phyloP scores from a whole-genome alignment of 2,888 invertebrate species.

The Lissonota sp. region DNA sequence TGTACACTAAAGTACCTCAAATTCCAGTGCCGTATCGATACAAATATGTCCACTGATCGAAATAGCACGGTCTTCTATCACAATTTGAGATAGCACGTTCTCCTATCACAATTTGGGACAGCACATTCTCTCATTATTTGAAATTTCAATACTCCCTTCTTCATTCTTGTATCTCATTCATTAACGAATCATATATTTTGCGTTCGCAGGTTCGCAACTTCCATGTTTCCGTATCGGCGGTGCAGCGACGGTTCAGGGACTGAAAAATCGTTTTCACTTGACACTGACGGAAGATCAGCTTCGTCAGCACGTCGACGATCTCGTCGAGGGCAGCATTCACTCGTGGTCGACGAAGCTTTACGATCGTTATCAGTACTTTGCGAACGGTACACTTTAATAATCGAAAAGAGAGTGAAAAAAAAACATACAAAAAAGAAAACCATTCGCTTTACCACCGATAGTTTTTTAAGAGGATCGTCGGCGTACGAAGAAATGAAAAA shows the following conservation, averaged over 20 bases:
- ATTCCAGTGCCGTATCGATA: too few relatives aligned
- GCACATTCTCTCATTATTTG: conserved; percentile 1
- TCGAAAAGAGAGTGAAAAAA: neutral
- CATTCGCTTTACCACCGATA: conserved; percentile 38
- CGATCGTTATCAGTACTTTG: conserved; percentile 99
- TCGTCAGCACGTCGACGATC: conserved; percentile 94
- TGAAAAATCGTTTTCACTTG: conserved; percentile 97
- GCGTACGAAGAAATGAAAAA: conserved; percentile 1
- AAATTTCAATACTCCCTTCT: neutral
- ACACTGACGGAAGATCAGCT: conserved; percentile 98
- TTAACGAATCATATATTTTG: conserved; percentile 13
- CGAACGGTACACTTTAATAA: conserved; percentile 95
- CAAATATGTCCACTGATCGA: too few relatives aligned
- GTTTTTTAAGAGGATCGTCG: neutral
- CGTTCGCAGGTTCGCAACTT: conserved; percentile 93
- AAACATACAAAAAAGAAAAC: neutral
- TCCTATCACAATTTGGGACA: too few relatives aligned
- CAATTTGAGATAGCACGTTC: too few relatives aligned
- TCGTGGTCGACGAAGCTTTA: conserved; percentile 98
- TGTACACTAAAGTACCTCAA: too few relatives aligned
- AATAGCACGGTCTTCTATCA: too few relatives aligned
- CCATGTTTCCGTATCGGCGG: conserved; percentile 98
- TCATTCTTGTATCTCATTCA: conserved; percentile 18
- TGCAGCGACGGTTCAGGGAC: conserved; percentile 93
- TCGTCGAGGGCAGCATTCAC: conserved; percentile 97